Conservation (phyloP, 2,888 invertebrate genomes). For the Bedellia somnulentella region DNA sequence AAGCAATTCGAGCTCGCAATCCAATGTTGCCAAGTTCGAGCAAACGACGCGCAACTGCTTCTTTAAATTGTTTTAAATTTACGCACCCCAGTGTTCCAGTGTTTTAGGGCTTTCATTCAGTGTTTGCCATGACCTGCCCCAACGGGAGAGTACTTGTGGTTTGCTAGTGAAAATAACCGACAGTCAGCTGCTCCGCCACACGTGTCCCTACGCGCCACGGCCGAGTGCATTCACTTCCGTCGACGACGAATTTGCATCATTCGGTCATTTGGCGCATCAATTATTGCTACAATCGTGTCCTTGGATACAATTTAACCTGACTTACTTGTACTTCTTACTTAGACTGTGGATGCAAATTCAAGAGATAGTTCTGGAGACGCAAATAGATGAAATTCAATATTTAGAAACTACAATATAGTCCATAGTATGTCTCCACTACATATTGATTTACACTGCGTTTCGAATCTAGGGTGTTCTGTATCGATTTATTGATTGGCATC, state of each 20-base stretch:
- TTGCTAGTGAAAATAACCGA: conserved; percentile 38
- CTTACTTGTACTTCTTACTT: conserved; percentile 5
- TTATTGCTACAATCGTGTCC: too few species aligned
- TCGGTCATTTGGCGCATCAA: conserved; percentile 1
- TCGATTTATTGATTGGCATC: conserved; percentile 37
- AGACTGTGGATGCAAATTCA: too few species aligned
- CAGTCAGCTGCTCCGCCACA: conserved; percentile 20
- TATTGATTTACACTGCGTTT: neutral
- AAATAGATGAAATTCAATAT: too few species aligned
- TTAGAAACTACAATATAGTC: too few species aligned
- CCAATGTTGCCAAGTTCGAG: too few species aligned
- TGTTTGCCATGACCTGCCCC: conserved; percentile 49
- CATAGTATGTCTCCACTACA: too few species aligned
- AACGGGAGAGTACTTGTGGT: conserved; percentile 33
- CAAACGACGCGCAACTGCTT: conserved; percentile 1
- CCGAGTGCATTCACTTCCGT: conserved; percentile 26
- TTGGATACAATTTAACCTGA: neutral
- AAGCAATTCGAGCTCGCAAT: too few species aligned
- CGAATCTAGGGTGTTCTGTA: neutral
- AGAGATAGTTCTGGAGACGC: too few species aligned
- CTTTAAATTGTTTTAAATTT: conserved; percentile 28
- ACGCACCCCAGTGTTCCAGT: conserved; percentile 39
- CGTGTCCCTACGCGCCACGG: conserved; percentile 15
- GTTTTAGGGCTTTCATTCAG: conserved; percentile 28
- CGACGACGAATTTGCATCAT: conserved; percentile 5